phyloP scores from a whole-genome alignment of 2,888 invertebrate genomes.

The Podotricha telesiphe region DNA sequence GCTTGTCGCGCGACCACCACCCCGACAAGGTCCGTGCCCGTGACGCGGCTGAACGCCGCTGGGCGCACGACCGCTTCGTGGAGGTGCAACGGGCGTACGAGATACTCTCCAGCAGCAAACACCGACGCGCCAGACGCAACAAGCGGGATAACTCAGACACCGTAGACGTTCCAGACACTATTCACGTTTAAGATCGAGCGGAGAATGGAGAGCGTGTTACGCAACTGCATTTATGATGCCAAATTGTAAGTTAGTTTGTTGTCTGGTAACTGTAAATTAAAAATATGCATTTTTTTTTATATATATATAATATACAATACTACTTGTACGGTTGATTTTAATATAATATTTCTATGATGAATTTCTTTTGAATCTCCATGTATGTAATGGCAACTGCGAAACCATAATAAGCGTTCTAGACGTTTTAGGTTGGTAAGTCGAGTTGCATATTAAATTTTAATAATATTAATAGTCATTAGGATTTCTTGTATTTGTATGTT shows the following conservation, averaged over 20 bases:
- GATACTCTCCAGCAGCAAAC: conserved; percentile 92
- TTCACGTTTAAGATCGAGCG: conserved; percentile 1
- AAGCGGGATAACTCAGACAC: conserved; percentile 85
- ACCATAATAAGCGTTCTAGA: too few species aligned
- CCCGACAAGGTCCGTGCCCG: conserved; percentile 95
- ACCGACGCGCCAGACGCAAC: conserved; percentile 88
- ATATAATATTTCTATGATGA: neutral
- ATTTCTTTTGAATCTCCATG: conserved; percentile 1
- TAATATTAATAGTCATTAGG: too few species aligned
- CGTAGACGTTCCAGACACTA: neutral
- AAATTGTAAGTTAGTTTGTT: conserved; percentile 30
- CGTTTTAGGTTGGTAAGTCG: too few species aligned
- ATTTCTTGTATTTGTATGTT: too few species aligned
- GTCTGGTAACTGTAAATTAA: neutral
- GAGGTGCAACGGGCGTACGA: conserved; percentile 97
- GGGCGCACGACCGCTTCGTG: conserved; percentile 94
- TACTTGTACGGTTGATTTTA: neutral
- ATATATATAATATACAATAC: neutral
- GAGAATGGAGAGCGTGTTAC: neutral
- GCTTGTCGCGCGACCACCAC: conserved; percentile 92
- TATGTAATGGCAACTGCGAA: neutral
- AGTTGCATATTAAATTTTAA: too few species aligned
- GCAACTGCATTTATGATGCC: conserved; percentile 35
- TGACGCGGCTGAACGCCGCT: conserved; percentile 85
- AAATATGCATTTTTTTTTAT: neutral